phyloP scores from a whole-genome alignment of 2,113 vertebrate genomes.

The Esox niger region DNA sequence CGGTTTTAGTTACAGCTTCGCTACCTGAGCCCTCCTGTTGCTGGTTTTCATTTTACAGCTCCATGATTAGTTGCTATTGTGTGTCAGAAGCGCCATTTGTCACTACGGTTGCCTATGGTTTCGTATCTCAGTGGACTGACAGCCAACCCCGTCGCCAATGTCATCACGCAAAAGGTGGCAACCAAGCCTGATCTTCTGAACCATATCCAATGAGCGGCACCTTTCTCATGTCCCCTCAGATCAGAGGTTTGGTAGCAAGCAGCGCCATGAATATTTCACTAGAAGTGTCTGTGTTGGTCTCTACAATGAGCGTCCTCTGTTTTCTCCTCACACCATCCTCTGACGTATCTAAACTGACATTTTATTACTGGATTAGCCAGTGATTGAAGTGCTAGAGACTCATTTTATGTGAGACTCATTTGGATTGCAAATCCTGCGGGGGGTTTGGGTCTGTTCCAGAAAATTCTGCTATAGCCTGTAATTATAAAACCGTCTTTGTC shows the following conservation, averaged over 20 bases:
- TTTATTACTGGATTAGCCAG: too few relatives aligned
- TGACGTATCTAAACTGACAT: too few relatives aligned
- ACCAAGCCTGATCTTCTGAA: conserved; percentile 5
- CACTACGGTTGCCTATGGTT: conserved; percentile 53
- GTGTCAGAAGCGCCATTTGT: conserved; percentile 54
- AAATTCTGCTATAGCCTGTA: too few relatives aligned
- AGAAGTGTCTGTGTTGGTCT: too few relatives aligned
- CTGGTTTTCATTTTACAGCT: conserved; percentile 70
- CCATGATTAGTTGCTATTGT: conserved; percentile 61
- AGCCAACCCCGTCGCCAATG: neutral
- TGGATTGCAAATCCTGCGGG: too few relatives aligned
- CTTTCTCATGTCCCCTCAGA: conserved; percentile 10
- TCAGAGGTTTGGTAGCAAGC: neutral
- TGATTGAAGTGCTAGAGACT: too few relatives aligned
- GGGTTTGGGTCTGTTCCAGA: too few relatives aligned
- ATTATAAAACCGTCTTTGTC: too few relatives aligned
- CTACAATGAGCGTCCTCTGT: too few relatives aligned
- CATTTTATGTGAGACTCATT: too few relatives aligned
- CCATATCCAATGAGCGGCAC: conserved; percentile 33
- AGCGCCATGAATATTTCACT: neutral
- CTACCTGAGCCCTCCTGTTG: conserved; percentile 49
- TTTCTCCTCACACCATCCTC: too few relatives aligned
- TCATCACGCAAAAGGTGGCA: neutral
- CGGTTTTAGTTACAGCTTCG: conserved; percentile 63
- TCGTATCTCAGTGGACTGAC: conserved; percentile 38